Evolutionary conservation across 2,113 vertebrate genomes (phyloP).

Genomic region (Carassius gibelio): DNA sequence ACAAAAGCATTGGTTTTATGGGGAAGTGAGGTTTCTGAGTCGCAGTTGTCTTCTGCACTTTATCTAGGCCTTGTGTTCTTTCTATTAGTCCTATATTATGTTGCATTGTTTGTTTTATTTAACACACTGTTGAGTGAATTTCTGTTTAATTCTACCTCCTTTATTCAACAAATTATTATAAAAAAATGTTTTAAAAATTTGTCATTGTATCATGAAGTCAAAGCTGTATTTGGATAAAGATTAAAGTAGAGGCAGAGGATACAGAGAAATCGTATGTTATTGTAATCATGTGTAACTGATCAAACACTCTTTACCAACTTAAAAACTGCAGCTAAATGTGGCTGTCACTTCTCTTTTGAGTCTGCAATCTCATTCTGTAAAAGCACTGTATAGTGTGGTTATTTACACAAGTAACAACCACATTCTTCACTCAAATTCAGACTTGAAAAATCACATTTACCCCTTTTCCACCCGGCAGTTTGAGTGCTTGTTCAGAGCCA

Average conservation of each 20-base stretch:
- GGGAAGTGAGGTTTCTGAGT: background rate
- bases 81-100: no score
- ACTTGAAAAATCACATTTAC: no score
- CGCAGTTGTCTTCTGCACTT: background rate
- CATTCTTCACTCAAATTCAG: background rate
- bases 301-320: constrained; percentile 7
- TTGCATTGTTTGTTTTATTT: background rate
- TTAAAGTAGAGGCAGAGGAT: background rate
- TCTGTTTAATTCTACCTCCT: background rate
- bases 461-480: no score
- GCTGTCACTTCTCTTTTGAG: background rate
- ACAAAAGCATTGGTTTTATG: background rate
- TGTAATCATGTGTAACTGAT: background rate
- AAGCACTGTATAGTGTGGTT: background rate
- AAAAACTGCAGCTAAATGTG: background rate
- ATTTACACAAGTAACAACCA: background rate
- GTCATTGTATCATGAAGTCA: background rate
- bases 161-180: background rate
- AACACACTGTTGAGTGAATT: background rate
- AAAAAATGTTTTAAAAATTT: background rate
- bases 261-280: background rate
- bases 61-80: background rate
- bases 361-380: background rate
- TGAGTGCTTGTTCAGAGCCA: no score
- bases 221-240: constrained; percentile 18